phyloP scores from a whole-genome alignment of 1,140 invertebrate genomes.

The Phenacoccus solenopsis region DNA sequence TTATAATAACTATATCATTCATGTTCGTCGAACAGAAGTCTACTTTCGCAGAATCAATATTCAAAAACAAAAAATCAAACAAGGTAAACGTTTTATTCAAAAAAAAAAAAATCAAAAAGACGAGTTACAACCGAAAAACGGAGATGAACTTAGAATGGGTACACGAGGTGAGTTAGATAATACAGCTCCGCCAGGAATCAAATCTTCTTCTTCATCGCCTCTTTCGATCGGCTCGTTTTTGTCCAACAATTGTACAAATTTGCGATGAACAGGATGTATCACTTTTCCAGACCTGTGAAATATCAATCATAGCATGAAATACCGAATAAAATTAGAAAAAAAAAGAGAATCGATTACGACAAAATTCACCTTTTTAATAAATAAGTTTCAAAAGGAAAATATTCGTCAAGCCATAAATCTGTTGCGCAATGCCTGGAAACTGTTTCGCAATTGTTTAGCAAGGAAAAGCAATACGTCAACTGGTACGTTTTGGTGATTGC shows the following conservation, averaged over 20 bases:
- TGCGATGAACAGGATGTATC: not conserved
- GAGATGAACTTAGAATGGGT: not conserved
- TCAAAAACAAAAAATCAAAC: not conserved
- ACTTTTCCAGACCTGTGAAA: not conserved
- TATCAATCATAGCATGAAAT: not conserved
- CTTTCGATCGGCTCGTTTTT: not conserved
- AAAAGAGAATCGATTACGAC: not conserved
- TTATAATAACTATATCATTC: too few species aligned
- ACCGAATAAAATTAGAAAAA: not conserved
- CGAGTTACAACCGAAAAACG: not conserved
- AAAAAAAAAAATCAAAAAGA: not conserved
- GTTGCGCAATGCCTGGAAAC: conserved; percentile 23
- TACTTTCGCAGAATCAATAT: not conserved
- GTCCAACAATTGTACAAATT: not conserved
- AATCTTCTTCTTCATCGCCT: not conserved
- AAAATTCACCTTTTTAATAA: conserved; percentile 43
- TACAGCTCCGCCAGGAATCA: not conserved
- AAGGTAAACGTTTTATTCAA: not conserved
- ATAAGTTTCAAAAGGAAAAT: conserved; percentile 75
- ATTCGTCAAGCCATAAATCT: conserved; percentile 44
- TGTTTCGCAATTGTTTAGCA: conserved; percentile 50
- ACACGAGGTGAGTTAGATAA: not conserved
- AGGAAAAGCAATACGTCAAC: conserved; percentile 78
- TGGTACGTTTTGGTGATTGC: conserved; percentile 73
- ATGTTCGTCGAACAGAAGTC: too few species aligned